phyloP scores from a whole-genome alignment of 2,113 vertebrate genomes.

The Thomomys bottae region DNA sequence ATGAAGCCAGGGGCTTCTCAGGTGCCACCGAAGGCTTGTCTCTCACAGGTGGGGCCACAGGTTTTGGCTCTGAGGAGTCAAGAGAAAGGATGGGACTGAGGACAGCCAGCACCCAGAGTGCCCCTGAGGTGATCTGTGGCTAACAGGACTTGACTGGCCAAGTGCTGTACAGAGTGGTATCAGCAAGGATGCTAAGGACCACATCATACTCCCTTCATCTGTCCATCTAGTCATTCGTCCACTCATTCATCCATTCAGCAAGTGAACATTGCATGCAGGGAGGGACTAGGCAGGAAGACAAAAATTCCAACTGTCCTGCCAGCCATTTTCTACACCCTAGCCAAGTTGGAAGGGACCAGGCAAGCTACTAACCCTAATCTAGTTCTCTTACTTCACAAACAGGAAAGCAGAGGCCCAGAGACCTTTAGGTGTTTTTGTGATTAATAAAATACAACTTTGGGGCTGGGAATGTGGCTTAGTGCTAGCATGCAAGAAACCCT shows the following conservation, averaged over 20 bases:
- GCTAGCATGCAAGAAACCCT: no score
- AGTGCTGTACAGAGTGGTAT: not conserved
- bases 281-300: not conserved
- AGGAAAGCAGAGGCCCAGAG: not conserved
- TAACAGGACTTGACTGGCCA: not conserved
- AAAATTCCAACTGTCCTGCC: not conserved
- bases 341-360: not conserved
- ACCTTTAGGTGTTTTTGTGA: not conserved
- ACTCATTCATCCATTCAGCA: not conserved
- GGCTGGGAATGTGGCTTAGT: no score
- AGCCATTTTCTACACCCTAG: not conserved
- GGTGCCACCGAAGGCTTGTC: not conserved
- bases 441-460: not conserved
- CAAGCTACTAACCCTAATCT: not conserved
- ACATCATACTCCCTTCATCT: not conserved
- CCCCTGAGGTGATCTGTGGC: not conserved
- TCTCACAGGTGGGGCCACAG: not conserved
- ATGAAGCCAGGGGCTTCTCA: slow-evolving; percentile 14
- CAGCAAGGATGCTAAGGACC: not conserved
- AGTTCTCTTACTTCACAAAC: not conserved
- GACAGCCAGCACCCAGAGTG: not conserved
- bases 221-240: not conserved
- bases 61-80: slow-evolving; percentile 54
- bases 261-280: not conserved
- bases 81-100: slow-evolving; percentile 14